Percentiles rank a stretch among this genome's conserved stretches.
Conservation (phyloP, 2,888 invertebrate genomes). For the Cephus sareptanus region DNA sequence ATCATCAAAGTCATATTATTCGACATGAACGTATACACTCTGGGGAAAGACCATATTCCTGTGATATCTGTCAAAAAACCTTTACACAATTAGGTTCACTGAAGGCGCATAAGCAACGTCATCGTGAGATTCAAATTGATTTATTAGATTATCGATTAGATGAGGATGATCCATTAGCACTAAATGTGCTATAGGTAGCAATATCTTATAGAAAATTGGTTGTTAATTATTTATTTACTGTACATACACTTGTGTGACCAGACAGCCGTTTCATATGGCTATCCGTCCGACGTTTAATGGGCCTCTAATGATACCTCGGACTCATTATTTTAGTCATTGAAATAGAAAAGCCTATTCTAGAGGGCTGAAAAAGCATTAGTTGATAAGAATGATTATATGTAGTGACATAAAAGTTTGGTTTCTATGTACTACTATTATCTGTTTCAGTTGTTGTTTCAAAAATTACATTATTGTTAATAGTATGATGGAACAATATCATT, state of each 20-base stretch:
- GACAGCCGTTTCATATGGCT: not conserved
- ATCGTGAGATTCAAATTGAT: conserved; percentile 42
- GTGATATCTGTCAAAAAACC: conserved; percentile 50
- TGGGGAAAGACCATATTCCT: conserved; percentile 51
- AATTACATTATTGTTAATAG: not conserved
- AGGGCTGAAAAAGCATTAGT: not conserved
- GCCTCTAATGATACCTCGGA: not conserved
- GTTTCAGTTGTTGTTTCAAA: not conserved
- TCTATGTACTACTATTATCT: not conserved
- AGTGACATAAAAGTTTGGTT: not conserved
- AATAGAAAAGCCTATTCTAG: not conserved
- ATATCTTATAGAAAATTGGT: not conserved
- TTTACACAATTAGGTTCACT: conserved; percentile 54
- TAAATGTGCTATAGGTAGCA: not conserved
- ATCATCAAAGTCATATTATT: conserved; percentile 61
- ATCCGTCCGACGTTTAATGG: not conserved
- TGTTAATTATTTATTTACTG: not conserved
- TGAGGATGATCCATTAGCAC: conserved; percentile 36
- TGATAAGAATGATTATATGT: not conserved
- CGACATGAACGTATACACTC: conserved; percentile 62
- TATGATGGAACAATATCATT: not conserved
- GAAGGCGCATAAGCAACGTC: conserved; percentile 48
- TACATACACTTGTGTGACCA: not conserved
- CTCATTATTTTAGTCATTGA: not conserved
- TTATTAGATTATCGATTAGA: conserved; percentile 46